Evolutionary conservation across 2,797 vertebrate genomes (phyloP).

Genomic region (Triplophysa yarkandensis): DNA sequence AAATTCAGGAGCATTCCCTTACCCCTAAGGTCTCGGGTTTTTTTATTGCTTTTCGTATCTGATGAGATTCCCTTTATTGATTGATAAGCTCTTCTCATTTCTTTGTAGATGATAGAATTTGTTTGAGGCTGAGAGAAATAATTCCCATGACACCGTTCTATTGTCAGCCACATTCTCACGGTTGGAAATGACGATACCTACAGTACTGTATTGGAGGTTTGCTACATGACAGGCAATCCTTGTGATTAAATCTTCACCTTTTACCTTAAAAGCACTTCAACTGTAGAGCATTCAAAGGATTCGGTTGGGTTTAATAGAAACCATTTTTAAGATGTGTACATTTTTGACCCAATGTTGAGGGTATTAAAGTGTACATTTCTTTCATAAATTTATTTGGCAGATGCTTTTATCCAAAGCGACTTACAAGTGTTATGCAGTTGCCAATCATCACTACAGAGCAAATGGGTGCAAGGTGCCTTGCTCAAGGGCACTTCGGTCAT

Average conservation of each 20-base stretch:
- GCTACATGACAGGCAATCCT: not conserved
- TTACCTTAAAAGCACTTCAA: not conserved
- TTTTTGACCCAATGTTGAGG: no score
- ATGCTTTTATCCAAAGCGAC: no score
- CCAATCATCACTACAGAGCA: no score
- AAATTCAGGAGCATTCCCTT: conserved; percentile 43
- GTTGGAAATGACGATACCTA: conserved; percentile 11
- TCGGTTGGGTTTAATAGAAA: no score
- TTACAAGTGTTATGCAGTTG: no score
- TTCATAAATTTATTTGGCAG: no score
- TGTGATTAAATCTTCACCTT: not conserved
- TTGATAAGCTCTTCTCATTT: conserved; percentile 46
- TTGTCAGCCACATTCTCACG: conserved; percentile 12
- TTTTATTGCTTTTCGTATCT: conserved; percentile 54
- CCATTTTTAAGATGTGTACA: no score
- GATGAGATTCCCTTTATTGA: conserved; percentile 52
- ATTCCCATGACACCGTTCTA: conserved; percentile 29
- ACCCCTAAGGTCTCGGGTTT: conserved; percentile 23
- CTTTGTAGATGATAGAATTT: conserved; percentile 30
- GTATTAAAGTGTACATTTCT: no score
- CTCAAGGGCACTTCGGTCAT: no score
- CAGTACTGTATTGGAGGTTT: not conserved
- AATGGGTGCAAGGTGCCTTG: no score
- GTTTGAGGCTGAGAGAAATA: conserved; percentile 43
- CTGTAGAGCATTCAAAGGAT: not conserved